Evolutionary conservation across 2,797 vertebrate genomes (phyloP), one percentile per base, ranked within the genome.

Genomic region (Coreius guichenoti): DNA sequence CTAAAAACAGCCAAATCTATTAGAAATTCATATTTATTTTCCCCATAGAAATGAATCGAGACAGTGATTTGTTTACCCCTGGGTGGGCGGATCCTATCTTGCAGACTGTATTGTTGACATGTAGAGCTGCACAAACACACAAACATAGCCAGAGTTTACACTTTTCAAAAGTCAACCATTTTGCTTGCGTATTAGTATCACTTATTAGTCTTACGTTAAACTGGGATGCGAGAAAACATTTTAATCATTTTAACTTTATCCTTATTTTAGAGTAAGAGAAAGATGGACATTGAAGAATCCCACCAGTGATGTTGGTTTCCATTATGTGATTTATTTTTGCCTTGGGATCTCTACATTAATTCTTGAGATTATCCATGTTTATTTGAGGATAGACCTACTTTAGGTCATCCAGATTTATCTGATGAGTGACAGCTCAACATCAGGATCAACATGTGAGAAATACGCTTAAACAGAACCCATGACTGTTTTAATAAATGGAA

Each of bases 401-500:
- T 21, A 80, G 68, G 45, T 77, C 74, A 56, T 56, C n/a, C 12
- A 33, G 72, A 51, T 75, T 29, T 19, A 54, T 73, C 72, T 43
- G 58, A 54, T 49, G 68, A 82, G 26, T 81, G 69, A 61, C 77
- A 63, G 61, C 39, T 51, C 63, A 70, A 8, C 45, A 65, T 76
- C 39, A 80, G 26, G 33, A 51, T 80, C 19, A 83, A 26, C 47
- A 82, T 85, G 84, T 74, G 76, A 80, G 36, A 77, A 88, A 65
- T 11, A 7, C 19, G 3, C 31, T 63, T 31, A 19, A 17, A 70
- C 45, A 56, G 79, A 81, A 68, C 87, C 68, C 85, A 80, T 86
- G 82, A 88, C 87, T 85, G 58, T 79, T 85, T 58, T 85, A 6
- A 47, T 43, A 80, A 68, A 76, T 43, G 5, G 14, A 54, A 78